Base-by-base conservation (phyloP, 2,797 vertebrate genomes). In the Dicrostonyx torquatus region DNA sequence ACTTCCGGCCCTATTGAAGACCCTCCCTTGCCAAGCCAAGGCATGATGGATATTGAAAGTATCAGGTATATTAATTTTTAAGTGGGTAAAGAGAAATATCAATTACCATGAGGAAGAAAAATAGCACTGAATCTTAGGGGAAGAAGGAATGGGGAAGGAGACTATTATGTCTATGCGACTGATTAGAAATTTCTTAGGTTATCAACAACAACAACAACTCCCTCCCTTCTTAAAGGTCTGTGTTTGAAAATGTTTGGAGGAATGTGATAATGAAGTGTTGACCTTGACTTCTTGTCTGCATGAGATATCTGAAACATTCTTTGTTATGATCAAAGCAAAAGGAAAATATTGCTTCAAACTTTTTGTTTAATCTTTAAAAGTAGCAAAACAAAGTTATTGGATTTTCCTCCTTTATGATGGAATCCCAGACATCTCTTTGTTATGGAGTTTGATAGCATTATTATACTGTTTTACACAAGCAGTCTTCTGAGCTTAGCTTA, bases 371-470 rank as follows among this genome's bases (percentile, higher is more conserved):
- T 55, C 58, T 96, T 95, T 94, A 93, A 90, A 91, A 89, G 60
- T 58, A 95, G 37, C 78, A 80, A 96, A 94, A 87, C 70, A 85
- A 94, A 55, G 90, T 20, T 83, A 18, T 76, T 90, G 37, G 60
- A 95, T 88, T 95, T 62, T 95, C 66, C 43, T 94, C 73, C 45
- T 96, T 95, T 76, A 40, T 53, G 66, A 31, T 88, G 94, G 94
- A 97, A 97, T 97, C 66, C 43, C 43, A 96, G 84, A 53, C 87
- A 97, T 97, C 94, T 95, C 86, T 95, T 94, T 94, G 75, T 90
- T 96, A 76, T 84, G 75, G 34, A 26, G n/a, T 2, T 80, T 96
- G 66, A 43, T 89, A 43, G 34, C 90, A 93, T 82, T 82, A 87
- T 18, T 77, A 43, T 70, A 43, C 48, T 58, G n/a, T 68, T 89